Evolutionary conservation across 2,113 vertebrate genomes (phyloP), one percentile per base, ranked within the genome.

Genomic region (Osmerus eperlanus): DNA sequence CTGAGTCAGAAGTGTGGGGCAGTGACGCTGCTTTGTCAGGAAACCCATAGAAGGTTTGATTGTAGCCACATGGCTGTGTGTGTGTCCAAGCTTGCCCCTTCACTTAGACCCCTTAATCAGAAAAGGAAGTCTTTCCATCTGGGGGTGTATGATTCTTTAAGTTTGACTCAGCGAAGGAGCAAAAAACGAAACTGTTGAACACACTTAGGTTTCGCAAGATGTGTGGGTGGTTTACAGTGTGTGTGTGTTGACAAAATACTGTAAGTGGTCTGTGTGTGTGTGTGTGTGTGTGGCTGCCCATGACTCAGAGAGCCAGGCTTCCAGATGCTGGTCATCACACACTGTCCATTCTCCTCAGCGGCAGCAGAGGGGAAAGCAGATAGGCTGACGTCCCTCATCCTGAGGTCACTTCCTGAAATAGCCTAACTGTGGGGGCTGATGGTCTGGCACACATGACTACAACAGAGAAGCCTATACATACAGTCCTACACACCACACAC

Each of bases 341-440:
- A 56, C 56, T 68, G n/a, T 19, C 21, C 0, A 65, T 64, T 67
- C n/a, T 28, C 47, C 28, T 61, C 54, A 63, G 62, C 29, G 76
- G 18, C 55, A 68, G 58, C 13, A 70, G 56, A 72, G 72, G 41
- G 21, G 68, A 61, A 80, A 73, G 14, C 69, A 75, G 72, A 74
- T 80, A 68, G 59, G 77, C 67, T 55, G 62, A 47, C 53, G 74
- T 23, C 84, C 83, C 84, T 87, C 79, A 84, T 77, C 59, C 23
- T 83, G 77, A 85, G 69, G 67, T 82, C 14, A 82, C 70, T 89
- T 88, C 71, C 73, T 19, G 3, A 84, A 86, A 83, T 84, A 74
- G 19, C 74, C 64, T 55, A 81, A 78, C 69, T 81, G 73, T 68
- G 74, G 78, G 78, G 79, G 79, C 36, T 51, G 4, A 41, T 9